Conservation (phyloP, 1,140 invertebrate genomes). For the Parapsyche elsis region DNA sequence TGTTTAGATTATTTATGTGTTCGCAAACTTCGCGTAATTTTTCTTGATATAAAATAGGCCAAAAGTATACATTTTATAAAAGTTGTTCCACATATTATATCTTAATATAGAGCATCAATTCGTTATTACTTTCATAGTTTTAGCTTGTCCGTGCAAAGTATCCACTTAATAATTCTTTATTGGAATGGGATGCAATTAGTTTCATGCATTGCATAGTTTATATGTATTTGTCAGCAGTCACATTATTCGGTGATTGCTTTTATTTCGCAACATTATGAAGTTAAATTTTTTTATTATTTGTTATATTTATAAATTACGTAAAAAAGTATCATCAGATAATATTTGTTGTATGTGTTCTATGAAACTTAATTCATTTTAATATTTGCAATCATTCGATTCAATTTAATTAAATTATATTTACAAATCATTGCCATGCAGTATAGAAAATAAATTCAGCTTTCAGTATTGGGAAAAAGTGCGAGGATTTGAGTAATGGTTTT, state of each 20-base stretch:
- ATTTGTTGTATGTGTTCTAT: slow-evolving; percentile 34
- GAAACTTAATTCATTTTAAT: slow-evolving; percentile 25
- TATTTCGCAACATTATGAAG: slow-evolving; percentile 27
- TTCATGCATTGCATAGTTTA: slow-evolving; percentile 47
- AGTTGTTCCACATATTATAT: slow-evolving; percentile 8
- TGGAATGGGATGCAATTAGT: slow-evolving; percentile 49
- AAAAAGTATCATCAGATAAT: background rate
- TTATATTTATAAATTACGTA: slow-evolving; percentile 13
- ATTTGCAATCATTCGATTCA: slow-evolving; percentile 26
- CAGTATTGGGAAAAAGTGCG: slow-evolving; percentile 36
- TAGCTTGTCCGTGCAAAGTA: slow-evolving; percentile 45
- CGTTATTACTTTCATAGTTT: slow-evolving; percentile 35
- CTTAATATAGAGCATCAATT: slow-evolving; percentile 40
- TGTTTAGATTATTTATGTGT: slow-evolving; percentile 28
- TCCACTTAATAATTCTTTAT: slow-evolving; percentile 41
- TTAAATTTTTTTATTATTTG: slow-evolving; percentile 15
- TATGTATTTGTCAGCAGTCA: slow-evolving; percentile 46
- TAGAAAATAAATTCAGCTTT: slow-evolving; percentile 44
- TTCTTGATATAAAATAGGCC: slow-evolving; percentile 33
- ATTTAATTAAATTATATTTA: slow-evolving; percentile 31
- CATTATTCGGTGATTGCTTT: slow-evolving; percentile 51
- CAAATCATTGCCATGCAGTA: slow-evolving; percentile 52
- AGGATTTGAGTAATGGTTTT: background rate
- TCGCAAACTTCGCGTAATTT: slow-evolving; percentile 17
- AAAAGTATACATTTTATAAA: slow-evolving; percentile 30